These are phyloP conservation scores for Lumbricus terrestris DNA, from an alignment of 2,888 invertebrate species.

Conservation along the genomic window DNA sequence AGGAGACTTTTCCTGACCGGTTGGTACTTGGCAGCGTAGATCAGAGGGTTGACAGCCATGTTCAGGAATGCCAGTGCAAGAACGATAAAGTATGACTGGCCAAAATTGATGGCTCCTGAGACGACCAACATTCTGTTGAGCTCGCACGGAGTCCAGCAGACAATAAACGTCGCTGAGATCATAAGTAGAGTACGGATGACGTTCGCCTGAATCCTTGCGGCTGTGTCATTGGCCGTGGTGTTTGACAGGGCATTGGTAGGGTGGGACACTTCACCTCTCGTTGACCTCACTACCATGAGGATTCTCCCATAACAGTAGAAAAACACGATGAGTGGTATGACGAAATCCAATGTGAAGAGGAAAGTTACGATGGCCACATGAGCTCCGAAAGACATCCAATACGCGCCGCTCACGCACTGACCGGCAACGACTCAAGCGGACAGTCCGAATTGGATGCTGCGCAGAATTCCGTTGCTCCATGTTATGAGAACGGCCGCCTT, in stretches of 20 bases:
- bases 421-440: background rate
- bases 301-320: background rate
- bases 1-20: conserved; percentile 8
- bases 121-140: background rate
- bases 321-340: background rate
- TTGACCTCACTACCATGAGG: background rate
- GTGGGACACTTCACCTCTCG: background rate
- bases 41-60: background rate
- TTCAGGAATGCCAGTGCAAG: background rate
- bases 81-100: background rate
- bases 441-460: background rate
- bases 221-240: background rate
- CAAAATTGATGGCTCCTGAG: background rate
- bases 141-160: background rate
- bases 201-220: background rate
- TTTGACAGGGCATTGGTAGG: background rate
- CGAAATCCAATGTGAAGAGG: background rate
- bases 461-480: background rate
- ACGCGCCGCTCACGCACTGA: background rate
- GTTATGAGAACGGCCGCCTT: background rate
- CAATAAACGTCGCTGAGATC: background rate
- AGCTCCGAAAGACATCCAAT: background rate
- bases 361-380: background rate
- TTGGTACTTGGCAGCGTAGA: conserved; percentile 10
- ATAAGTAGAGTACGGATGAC: background rate